Conservation (phyloP, 2,888 invertebrate species). For the Panzeria rudis region DNA sequence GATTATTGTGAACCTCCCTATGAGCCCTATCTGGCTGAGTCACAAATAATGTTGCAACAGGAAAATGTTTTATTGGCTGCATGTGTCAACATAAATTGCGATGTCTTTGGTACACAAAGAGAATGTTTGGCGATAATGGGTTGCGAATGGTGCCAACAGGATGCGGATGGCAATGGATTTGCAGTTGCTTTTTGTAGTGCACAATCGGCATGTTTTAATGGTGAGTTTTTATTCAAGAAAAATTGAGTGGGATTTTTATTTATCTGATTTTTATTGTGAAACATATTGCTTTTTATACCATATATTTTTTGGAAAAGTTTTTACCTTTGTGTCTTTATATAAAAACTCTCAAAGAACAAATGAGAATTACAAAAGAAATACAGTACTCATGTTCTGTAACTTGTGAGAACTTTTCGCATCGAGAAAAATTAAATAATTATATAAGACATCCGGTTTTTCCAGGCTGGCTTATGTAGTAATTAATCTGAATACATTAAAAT, state of each 20-base stretch:
- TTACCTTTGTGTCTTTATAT: too few relatives aligned
- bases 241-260: not conserved
- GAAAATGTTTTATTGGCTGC: slow-evolving; percentile 85
- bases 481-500: too few relatives aligned
- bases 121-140: slow-evolving; percentile 90
- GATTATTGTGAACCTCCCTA: slow-evolving; percentile 81
- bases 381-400: too few relatives aligned
- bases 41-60: slow-evolving; percentile 80
- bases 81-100: slow-evolving; percentile 89
- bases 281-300: too few relatives aligned
- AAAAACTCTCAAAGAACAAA: too few relatives aligned
- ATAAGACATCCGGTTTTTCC: too few relatives aligned
- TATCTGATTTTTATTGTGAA: too few relatives aligned
- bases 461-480: too few relatives aligned
- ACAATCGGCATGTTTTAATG: slow-evolving; percentile 93
- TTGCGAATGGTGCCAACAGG: slow-evolving; percentile 96
- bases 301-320: too few relatives aligned
- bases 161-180: slow-evolving; percentile 89
- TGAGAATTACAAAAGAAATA: too few relatives aligned
- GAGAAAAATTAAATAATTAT: too few relatives aligned
- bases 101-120: slow-evolving; percentile 86
- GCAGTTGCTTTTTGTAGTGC: slow-evolving; percentile 91
- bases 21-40: slow-evolving; percentile 78
- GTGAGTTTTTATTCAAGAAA: slow-evolving; percentile 80
- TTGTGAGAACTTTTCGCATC: too few relatives aligned